Evolutionary conservation across 2,797 vertebrate genomes (phyloP), one percentile per base, ranked within the genome.

Genomic region (Argyrosomus regius): DNA sequence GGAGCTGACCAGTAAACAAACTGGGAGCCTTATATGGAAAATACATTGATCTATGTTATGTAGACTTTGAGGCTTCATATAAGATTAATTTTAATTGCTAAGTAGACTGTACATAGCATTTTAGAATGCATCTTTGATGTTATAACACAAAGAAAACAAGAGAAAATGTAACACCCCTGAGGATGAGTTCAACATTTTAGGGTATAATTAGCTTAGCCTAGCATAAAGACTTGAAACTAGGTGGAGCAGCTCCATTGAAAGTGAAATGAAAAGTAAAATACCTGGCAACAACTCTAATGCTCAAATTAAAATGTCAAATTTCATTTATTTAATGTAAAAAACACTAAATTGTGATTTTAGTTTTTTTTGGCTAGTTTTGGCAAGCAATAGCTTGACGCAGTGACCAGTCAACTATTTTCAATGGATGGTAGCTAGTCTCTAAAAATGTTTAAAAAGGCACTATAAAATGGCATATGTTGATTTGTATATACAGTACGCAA

Each of bases 1-100:
- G 45, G 26, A 74, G 69, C 56, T 83, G 71, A 86, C 75, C 80
- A 70, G 57, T 57, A 20, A 81, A 75, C 22, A 72, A 48, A 79
- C 28, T 28, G 5, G 10, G 58, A 60, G 31, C 22, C 70, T 57
- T 45, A 54, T 72, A 83, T 57, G 18, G 12, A 66, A 49, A 60
- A 66, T 10, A 49, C 6, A 49, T 46, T 17, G 0, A 70, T 78
- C 71, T 39, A 61, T 41, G 53, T 3, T 48, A 2, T 43, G 1
- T 58, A 41, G 18, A 35, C 35, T 75, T 53, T 72, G 35, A 68
- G 16, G 50, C 39, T 17, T 17, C 20, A 45, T 67, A 71, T 41
- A 59, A 58, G 18, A 63, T 45, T 8, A 12, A 43, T 63, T 70
- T 52, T 26, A 43, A 49, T 16, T 11, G n/a, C 53, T 24, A 3